Base-by-base conservation (phyloP, 2,888 invertebrate genomes). In the Ochropleura leucogaster region DNA sequence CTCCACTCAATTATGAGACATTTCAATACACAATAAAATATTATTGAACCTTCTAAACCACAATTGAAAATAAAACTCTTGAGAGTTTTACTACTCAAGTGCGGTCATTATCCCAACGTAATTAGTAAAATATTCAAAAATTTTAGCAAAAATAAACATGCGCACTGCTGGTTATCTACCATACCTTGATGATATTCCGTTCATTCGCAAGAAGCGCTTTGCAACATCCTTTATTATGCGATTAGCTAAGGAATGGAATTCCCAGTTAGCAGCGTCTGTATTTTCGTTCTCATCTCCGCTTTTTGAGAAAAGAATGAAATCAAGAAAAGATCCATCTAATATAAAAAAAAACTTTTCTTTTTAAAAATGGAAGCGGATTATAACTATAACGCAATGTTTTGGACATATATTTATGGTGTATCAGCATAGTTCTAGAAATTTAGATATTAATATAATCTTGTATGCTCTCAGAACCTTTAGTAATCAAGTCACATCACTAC, bases 401-500 rank as follows among this genome's bases (percentile, higher is more conserved):
- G 9, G 53, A 53, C n/a, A 51, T 51, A 9, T 18, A 51, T n/a
- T 51, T 51, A 18, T 4, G 49, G 7, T 49, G 7, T 16, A 49
- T 0, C 7, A 49, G 3, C n/a, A 9, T 51, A 0, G 9, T n/a
- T 18, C 18, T 18, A 51, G 51, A 51, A 51, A 3, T 8, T 51
- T 0, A 0, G 18, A 9, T 51, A n/a, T n/a, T 8, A 57, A n/a
- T 18, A n/a, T 3, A n/a, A n/a, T 51, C 53, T 62, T 66, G 14
- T 79, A 30, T 12, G 7, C 0, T 8, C 0, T 4, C 0, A 8
- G 7, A 0, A 2, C 1, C 8, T 57, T 62, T 64, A 72, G 20
- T 64, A 18, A 20, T 1, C 0, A 16, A 8, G 9, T 42, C 0
- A 40, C 78, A 79, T 68, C 86, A 74, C 86, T 79, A 78, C 44